Conservation (phyloP, 2,113 vertebrate species). For the Nannobrachium achirus region DNA sequence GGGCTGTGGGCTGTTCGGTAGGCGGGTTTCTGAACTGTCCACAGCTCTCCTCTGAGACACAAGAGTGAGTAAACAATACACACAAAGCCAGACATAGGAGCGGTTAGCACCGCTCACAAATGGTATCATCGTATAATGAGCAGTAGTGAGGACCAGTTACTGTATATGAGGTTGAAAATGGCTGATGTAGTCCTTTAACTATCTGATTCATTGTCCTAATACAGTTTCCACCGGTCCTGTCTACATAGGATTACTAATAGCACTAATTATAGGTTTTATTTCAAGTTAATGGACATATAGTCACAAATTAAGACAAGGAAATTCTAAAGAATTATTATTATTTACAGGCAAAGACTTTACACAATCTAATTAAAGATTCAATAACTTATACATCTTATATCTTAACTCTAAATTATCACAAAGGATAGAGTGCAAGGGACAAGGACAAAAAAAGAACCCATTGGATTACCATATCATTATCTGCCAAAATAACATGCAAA, state of each 20-base stretch:
- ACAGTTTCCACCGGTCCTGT: not conserved
- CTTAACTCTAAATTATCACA: slow-evolving; percentile 41
- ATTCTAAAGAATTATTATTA: not conserved
- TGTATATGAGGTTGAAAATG: too few species aligned
- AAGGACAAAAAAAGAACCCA: slow-evolving; percentile 21
- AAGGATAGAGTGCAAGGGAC: slow-evolving; percentile 25
- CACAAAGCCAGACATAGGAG: too few species aligned
- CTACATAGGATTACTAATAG: not conserved
- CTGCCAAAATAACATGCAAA: slow-evolving; percentile 62
- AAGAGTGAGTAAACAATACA: too few species aligned
- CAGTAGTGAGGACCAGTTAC: too few species aligned
- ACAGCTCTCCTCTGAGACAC: too few species aligned
- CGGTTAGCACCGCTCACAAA: too few species aligned
- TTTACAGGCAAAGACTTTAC: slow-evolving; percentile 13
- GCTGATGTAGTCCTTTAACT: too few species aligned
- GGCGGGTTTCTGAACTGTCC: too few species aligned
- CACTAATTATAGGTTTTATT: slow-evolving; percentile 3
- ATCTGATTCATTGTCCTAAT: slow-evolving; percentile 27
- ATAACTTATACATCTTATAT: slow-evolving; percentile 6
- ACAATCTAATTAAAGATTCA: slow-evolving; percentile 3
- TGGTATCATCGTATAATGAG: too few species aligned
- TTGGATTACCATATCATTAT: slow-evolving; percentile 11
- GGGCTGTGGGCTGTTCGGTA: too few species aligned
- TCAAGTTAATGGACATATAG: slow-evolving; percentile 13
- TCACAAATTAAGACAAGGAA: slow-evolving; percentile 18